Evolutionary conservation across 2,113 vertebrate species (phyloP).

Genomic region (Neogobius melanostomus): DNA sequence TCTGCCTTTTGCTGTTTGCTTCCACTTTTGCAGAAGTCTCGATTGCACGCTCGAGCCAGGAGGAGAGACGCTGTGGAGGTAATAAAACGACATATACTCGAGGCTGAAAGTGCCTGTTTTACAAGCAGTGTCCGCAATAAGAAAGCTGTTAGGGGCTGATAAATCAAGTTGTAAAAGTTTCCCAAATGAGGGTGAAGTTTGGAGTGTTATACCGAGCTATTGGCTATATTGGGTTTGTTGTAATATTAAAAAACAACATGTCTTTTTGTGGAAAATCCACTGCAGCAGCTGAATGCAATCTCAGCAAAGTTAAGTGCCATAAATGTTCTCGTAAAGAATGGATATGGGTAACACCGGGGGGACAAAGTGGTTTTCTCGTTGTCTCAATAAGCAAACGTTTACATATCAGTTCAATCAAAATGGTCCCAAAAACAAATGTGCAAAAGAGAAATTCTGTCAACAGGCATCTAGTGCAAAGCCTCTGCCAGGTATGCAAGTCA

Average conservation of each 20-base stretch:
- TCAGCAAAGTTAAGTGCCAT: not conserved
- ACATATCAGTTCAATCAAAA: no score
- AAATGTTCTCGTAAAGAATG: slow-evolving; percentile 13
- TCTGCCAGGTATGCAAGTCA: no score
- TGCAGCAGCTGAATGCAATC: slow-evolving; percentile 17
- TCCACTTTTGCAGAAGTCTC: slow-evolving; percentile 85
- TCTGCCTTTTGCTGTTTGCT: slow-evolving; percentile 44
- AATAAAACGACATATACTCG: slow-evolving; percentile 58
- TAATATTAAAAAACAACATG: not conserved
- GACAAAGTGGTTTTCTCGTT: not conserved
- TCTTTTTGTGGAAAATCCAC: slow-evolving; percentile 2
- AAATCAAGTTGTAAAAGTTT: slow-evolving; percentile 20
- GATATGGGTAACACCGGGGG: not conserved
- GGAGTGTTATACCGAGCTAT: not conserved
- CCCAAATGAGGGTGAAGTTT: slow-evolving; percentile 5
- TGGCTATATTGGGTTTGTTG: not conserved
- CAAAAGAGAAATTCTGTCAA: not conserved
- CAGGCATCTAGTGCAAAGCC: not conserved
- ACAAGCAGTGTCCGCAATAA: slow-evolving; percentile 14
- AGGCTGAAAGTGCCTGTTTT: slow-evolving; percentile 23
- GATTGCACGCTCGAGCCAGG: slow-evolving; percentile 89
- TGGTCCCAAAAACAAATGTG: not conserved
- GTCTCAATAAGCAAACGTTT: no score
- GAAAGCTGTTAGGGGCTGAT: slow-evolving; percentile 9
- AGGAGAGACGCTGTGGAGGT: slow-evolving; percentile 93